These are phyloP conservation scores for Pammene fasciana DNA, from an alignment of 2,888 invertebrate species.

Conservation along the genomic window DNA sequence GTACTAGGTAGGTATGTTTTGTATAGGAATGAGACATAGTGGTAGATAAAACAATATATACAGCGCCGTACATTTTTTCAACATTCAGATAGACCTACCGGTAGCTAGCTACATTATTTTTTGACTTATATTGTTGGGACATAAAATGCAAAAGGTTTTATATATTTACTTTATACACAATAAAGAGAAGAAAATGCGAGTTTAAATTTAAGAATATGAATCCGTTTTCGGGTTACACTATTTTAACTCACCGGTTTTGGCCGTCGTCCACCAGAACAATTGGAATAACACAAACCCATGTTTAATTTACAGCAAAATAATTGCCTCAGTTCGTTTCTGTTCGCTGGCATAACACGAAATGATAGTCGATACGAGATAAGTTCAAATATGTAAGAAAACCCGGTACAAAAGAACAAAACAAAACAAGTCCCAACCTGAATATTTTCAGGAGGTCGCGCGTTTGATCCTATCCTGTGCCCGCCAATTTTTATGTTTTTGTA, in stretches of 20 bases:
- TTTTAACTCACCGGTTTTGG: slow-evolving; percentile 55
- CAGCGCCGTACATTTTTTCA: neutral
- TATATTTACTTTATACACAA: too few relatives aligned
- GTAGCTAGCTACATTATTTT: too few relatives aligned
- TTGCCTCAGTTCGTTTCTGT: slow-evolving; percentile 48
- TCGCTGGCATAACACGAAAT: slow-evolving; percentile 56
- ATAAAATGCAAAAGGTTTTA: neutral
- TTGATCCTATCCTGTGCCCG: slow-evolving; percentile 44
- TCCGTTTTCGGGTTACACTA: neutral
- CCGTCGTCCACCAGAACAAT: slow-evolving; percentile 56
- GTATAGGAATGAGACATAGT: neutral
- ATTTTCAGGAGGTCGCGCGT: slow-evolving; percentile 35
- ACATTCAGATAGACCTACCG: neutral
- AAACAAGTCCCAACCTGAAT: slow-evolving; percentile 59
- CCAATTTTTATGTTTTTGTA: slow-evolving; percentile 42
- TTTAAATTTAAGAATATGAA: neutral
- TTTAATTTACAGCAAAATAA: slow-evolving; percentile 52
- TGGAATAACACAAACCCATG: slow-evolving; percentile 71
- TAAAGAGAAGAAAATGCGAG: too few relatives aligned
- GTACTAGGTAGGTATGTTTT: neutral
- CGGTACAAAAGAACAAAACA: neutral
- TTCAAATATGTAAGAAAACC: neutral
- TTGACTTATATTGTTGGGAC: neutral
- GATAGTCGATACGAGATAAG: slow-evolving; percentile 15
- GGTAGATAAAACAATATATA: slow-evolving; percentile 14